Conservation (phyloP, 2,888 invertebrate genomes). For the Leptothorax acervorum region DNA sequence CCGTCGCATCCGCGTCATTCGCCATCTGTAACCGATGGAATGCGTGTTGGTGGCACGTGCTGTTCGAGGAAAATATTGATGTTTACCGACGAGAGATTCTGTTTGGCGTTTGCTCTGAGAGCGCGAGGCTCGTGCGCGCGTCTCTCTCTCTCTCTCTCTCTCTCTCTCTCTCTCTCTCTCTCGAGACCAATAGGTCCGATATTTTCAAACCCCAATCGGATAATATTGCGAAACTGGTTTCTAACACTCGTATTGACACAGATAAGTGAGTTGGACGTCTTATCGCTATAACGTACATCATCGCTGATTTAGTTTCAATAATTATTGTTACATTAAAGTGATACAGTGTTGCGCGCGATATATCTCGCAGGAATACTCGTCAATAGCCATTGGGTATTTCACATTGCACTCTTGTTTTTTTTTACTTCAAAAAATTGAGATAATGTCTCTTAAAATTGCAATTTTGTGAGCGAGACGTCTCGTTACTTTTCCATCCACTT, state of each 20-base stretch:
- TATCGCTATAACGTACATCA: background rate
- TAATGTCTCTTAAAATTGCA: background rate
- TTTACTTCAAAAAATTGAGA: background rate
- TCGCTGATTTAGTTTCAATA: background rate
- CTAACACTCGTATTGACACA: conserved; percentile 5
- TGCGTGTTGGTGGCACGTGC: conserved; percentile 75
- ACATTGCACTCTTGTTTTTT: background rate
- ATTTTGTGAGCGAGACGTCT: background rate
- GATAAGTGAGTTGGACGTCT: background rate
- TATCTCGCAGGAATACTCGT: background rate
- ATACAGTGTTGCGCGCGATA: background rate
- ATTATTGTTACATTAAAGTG: background rate
- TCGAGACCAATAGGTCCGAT: conserved; percentile 26
- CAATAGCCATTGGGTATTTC: background rate
- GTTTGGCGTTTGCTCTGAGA: conserved; percentile 23
- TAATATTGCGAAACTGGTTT: conserved; percentile 43
- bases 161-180: background rate
- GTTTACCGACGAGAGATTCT: conserved; percentile 32
- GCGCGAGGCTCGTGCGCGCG: background rate
- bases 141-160: background rate
- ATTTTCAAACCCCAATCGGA: conserved; percentile 16
- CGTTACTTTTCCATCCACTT: conserved; percentile 25
- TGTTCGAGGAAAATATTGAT: conserved; percentile 62
- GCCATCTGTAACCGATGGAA: conserved; percentile 77
- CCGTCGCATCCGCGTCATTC: conserved; percentile 50